Conservation (phyloP, 2,888 invertebrate species). For the Dendrolimus pini region DNA sequence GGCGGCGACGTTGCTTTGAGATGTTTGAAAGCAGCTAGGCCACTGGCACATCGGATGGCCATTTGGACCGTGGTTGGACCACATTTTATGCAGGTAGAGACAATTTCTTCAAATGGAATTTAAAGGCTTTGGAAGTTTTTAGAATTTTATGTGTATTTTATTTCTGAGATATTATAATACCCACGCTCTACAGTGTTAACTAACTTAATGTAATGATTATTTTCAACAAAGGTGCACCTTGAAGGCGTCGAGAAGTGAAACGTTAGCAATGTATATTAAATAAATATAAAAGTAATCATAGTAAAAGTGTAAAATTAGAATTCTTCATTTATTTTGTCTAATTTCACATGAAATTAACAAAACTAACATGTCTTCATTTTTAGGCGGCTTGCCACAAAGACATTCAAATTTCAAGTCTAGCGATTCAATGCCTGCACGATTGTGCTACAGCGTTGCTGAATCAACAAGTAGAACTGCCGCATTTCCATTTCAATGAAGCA, state of each 20-base stretch:
- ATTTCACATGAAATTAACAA: neutral
- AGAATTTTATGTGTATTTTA: too few species aligned
- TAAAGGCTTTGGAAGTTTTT: too few species aligned
- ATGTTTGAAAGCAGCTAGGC: constrained; percentile 90
- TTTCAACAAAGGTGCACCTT: too few species aligned
- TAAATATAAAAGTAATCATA: too few species aligned
- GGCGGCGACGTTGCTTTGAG: constrained; percentile 93
- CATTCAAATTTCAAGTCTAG: constrained; percentile 90
- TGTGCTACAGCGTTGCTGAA: constrained; percentile 91
- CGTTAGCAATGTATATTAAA: too few species aligned
- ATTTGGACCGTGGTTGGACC: constrained; percentile 95
- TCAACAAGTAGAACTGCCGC: constrained; percentile 91
- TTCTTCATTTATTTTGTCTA: too few species aligned
- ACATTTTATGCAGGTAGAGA: constrained; percentile 90
- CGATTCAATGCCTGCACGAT: constrained; percentile 94
- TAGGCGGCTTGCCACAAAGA: constrained; percentile 95
- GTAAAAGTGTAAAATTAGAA: too few species aligned
- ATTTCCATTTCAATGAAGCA: constrained; percentile 97
- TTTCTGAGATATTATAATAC: too few species aligned
- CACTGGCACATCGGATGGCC: constrained; percentile 93
- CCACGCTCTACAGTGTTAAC: too few species aligned
- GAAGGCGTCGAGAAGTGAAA: too few species aligned
- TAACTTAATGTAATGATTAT: too few species aligned
- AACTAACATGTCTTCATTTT: constrained; percentile 8
- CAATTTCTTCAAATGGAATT: neutral